Conservation (phyloP, 1,140 invertebrate genomes). For the Lutraria rhynchaena region DNA sequence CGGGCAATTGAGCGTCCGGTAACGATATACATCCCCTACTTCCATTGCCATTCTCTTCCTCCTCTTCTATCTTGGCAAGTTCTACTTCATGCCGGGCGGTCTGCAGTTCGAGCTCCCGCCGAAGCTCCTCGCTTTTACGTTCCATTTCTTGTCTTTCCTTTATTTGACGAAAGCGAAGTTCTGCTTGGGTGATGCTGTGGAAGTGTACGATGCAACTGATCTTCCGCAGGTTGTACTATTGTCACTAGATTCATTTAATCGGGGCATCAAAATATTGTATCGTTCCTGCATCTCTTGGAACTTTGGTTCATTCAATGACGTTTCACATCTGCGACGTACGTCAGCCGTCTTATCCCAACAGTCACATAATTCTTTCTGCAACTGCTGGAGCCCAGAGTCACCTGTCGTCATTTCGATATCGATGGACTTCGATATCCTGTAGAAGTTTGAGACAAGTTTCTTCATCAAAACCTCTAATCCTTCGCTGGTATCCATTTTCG, state of each 20-base stretch:
- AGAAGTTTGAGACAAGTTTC: constrained; percentile 6
- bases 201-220: neutral
- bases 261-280: neutral
- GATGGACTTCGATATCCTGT: neutral
- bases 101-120: constrained; percentile 19
- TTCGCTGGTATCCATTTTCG: neutral
- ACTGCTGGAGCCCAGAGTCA: constrained; percentile 7
- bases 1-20: neutral
- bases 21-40: neutral
- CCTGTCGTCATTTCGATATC: neutral
- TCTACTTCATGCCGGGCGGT: constrained; percentile 15
- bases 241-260: neutral
- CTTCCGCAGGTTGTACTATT: neutral
- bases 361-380: too few relatives aligned
- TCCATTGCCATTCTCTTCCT: neutral
- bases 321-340: constrained; percentile 1
- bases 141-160: constrained; percentile 14
- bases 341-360: neutral
- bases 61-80: neutral
- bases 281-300: neutral
- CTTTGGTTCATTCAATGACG: neutral
- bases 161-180: too few relatives aligned
- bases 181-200: neutral
- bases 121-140: constrained; percentile 20
- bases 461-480: neutral